Evolutionary conservation across 2,113 vertebrate genomes (phyloP).

Genomic region (Panurus biarmicus): DNA sequence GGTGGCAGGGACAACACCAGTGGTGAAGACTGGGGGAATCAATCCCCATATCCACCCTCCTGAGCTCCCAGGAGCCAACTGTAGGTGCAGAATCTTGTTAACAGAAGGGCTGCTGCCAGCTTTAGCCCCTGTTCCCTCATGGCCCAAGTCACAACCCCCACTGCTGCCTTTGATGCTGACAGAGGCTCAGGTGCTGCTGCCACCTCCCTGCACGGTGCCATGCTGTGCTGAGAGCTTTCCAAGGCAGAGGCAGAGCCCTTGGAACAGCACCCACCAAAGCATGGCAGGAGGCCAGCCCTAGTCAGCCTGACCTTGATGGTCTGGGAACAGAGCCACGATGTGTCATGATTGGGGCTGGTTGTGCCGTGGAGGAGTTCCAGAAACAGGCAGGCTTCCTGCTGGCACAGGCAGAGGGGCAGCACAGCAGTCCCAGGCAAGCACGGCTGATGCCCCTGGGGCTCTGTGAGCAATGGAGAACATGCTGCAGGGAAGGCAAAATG

Average conservation of each 20-base stretch:
- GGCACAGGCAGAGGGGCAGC: not conserved
- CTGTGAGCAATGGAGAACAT: not conserved
- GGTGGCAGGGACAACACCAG: not conserved
- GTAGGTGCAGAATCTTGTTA: not conserved
- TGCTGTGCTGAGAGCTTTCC: not conserved
- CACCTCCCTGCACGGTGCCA: not conserved
- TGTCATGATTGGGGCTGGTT: constrained; percentile 14
- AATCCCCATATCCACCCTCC: not conserved
- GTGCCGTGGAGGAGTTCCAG: not conserved
- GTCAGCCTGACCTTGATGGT: constrained; percentile 51
- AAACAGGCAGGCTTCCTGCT: not conserved
- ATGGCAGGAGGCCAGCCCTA: constrained; percentile 1
- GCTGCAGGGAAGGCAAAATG: not conserved
- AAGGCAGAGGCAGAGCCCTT: constrained; percentile 9
- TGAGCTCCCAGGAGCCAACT: not conserved
- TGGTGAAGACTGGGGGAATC: not conserved
- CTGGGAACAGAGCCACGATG: constrained; percentile 44
- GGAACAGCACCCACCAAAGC: constrained; percentile 30
- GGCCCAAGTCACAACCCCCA: not conserved
- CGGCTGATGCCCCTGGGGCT: not conserved
- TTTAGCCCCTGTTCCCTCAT: not conserved
- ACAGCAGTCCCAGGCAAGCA: not conserved
- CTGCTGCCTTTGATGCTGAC: not conserved
- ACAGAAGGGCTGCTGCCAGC: not conserved
- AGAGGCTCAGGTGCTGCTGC: not conserved